phyloP scores from a whole-genome alignment of 2,888 invertebrate species.

The Barypeithes pellucidus region DNA sequence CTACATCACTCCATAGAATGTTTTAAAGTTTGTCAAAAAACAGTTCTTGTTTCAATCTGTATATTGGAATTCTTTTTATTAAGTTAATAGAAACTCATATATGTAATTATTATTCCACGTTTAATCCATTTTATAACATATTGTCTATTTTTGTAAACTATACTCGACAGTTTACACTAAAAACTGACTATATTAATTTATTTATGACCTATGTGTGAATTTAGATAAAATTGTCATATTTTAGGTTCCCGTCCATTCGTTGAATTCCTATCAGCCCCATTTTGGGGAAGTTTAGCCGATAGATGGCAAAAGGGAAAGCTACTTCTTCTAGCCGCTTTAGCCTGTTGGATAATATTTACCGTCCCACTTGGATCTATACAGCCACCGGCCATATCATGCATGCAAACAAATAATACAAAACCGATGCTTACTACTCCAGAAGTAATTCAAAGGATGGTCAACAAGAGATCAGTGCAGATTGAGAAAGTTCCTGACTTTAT shows the following conservation, averaged over 20 bases:
- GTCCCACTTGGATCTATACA: slow-evolving; percentile 96
- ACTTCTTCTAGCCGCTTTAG: slow-evolving; percentile 90
- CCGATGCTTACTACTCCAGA: slow-evolving; percentile 78
- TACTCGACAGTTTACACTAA: no score
- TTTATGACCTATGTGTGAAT: no score
- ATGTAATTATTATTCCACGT: no score
- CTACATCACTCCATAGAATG: no score
- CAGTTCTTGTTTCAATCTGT: no score
- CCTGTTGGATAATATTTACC: slow-evolving; percentile 98
- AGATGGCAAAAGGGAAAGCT: slow-evolving; percentile 88
- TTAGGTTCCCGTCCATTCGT: slow-evolving; percentile 89
- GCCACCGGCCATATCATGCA: slow-evolving; percentile 93
- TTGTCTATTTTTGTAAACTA: no score
- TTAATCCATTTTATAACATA: no score
- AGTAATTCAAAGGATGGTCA: slow-evolving; percentile 69
- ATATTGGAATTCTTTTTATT: no score
- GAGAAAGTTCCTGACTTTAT: slow-evolving; percentile 42
- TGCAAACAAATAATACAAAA: slow-evolving; percentile 78
- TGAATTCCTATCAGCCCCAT: slow-evolving; percentile 97
- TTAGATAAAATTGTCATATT: no score
- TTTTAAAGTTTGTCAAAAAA: no score
- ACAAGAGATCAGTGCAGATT: slow-evolving; percentile 71
- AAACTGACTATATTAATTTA: no score
- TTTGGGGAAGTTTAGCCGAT: slow-evolving; percentile 98
- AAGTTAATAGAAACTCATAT: no score